A percentile compares a stretch with the other conserved stretches of the same genome.
Evolutionary conservation across 1,140 invertebrate genomes (phyloP).

Genomic region (Achroia grisella): DNA sequence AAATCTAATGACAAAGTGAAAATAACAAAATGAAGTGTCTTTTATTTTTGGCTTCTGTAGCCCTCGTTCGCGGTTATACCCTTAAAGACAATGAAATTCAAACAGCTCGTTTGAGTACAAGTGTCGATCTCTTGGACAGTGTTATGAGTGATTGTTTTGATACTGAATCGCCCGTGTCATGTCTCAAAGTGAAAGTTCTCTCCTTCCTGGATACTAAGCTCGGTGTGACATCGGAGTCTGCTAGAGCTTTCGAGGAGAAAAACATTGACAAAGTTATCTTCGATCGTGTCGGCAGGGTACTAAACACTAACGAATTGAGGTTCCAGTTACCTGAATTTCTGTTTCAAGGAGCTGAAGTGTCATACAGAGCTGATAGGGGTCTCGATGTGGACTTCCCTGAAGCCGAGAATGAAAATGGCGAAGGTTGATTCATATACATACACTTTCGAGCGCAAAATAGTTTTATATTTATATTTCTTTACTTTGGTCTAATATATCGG

Average conservation of each 20-base stretch:
- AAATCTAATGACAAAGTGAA: constrained; percentile 65
- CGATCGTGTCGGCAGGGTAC: constrained; percentile 79
- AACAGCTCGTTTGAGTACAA: constrained; percentile 74
- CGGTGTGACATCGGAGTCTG: constrained; percentile 76
- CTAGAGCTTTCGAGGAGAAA: constrained; percentile 71
- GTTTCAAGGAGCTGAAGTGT: constrained; percentile 79
- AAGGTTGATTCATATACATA: constrained; percentile 49
- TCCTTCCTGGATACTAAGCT: constrained; percentile 81
- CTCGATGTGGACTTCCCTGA: constrained; percentile 75
- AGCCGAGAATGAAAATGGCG: constrained; percentile 66
- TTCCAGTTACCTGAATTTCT: constrained; percentile 81
- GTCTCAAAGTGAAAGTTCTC: constrained; percentile 83
- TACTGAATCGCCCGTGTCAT: constrained; percentile 77
- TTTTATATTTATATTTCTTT: not conserved
- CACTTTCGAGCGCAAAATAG: not conserved
- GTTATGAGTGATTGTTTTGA: constrained; percentile 83
- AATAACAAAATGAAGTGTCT: constrained; percentile 61
- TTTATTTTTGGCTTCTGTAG: constrained; percentile 58
- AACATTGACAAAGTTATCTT: constrained; percentile 84
- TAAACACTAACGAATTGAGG: constrained; percentile 82
- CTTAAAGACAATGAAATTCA: constrained; percentile 72
- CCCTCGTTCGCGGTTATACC: constrained; percentile 66
- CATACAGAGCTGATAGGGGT: constrained; percentile 80
- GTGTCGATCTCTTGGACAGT: constrained; percentile 80
- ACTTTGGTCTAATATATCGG: no score